Percentiles rank a stretch among this genome's conserved stretches.
These are phyloP conservation scores for Ophion ellenae DNA, from an alignment of 2,888 invertebrate species.

Conservation along the genomic window DNA sequence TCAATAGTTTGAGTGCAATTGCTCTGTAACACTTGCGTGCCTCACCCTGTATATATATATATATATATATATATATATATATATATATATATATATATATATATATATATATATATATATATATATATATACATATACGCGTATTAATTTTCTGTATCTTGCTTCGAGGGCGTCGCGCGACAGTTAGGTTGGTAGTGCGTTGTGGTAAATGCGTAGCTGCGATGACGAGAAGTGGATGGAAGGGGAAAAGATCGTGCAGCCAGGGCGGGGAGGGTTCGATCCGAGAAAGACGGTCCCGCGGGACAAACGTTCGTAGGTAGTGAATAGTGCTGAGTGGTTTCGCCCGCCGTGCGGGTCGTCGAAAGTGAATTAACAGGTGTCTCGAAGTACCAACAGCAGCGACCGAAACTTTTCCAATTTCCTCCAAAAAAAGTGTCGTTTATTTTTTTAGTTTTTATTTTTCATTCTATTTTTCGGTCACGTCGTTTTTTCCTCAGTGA, in stretches of 20 bases:
- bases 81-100: too few species aligned
- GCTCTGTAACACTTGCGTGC: too few species aligned
- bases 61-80: too few species aligned
- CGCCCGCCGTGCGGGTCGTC: constrained; percentile 76
- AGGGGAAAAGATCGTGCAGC: background rate
- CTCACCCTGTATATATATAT: too few species aligned
- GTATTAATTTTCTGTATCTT: too few species aligned
- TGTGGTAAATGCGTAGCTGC: background rate
- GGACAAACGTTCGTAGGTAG: constrained; percentile 41
- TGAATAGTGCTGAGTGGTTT: constrained; percentile 71
- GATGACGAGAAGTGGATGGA: background rate
- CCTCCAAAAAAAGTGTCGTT: background rate
- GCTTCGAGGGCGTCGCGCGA: background rate
- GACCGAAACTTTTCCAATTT: background rate
- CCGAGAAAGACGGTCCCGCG: background rate
- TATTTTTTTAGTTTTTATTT: background rate
- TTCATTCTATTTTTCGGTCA: background rate
- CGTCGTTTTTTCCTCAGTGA: background rate
- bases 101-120: too few species aligned
- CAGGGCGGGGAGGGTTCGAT: background rate
- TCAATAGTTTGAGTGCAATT: too few species aligned
- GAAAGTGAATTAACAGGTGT: constrained; percentile 78
- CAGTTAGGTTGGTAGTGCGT: background rate
- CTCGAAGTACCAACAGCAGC: constrained; percentile 37
- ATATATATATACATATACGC: too few species aligned